Evolutionary conservation across 2,113 vertebrate genomes (phyloP).

Genomic region (Melanerpes aurifrons): DNA sequence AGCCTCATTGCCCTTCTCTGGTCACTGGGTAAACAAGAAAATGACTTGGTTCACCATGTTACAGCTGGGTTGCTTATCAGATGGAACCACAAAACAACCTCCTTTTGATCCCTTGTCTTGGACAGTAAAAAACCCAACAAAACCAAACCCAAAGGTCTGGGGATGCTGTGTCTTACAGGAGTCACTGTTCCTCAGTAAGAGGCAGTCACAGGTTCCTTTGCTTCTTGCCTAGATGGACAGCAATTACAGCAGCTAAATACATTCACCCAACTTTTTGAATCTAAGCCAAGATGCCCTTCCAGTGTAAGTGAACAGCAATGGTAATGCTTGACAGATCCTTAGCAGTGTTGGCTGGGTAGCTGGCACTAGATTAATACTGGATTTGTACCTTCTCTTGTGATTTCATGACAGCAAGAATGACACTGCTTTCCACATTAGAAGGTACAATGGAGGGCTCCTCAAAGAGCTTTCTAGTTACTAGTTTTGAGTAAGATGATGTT

Average conservation of each 20-base stretch:
- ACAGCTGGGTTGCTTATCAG: background rate
- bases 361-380: background rate
- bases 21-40: background rate
- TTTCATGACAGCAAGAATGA: background rate
- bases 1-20: no score
- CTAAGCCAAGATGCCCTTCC: background rate
- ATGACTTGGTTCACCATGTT: background rate
- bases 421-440: background rate
- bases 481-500: background rate
- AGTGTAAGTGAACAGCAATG: background rate
- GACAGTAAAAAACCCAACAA: background rate
- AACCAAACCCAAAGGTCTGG: background rate
- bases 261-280: background rate
- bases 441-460: background rate
- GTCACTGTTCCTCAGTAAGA: background rate
- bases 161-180: background rate
- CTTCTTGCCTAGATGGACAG: background rate
- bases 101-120: background rate
- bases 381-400: background rate
- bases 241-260: background rate
- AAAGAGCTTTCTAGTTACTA: background rate
- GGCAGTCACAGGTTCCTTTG: background rate
- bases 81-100: background rate
- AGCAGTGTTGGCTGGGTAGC: rapidly evolving
- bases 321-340: background rate